These are phyloP conservation scores for Pterophyllum scalare DNA, from an alignment of 2,113 vertebrate genomes.

Conservation along the genomic window DNA sequence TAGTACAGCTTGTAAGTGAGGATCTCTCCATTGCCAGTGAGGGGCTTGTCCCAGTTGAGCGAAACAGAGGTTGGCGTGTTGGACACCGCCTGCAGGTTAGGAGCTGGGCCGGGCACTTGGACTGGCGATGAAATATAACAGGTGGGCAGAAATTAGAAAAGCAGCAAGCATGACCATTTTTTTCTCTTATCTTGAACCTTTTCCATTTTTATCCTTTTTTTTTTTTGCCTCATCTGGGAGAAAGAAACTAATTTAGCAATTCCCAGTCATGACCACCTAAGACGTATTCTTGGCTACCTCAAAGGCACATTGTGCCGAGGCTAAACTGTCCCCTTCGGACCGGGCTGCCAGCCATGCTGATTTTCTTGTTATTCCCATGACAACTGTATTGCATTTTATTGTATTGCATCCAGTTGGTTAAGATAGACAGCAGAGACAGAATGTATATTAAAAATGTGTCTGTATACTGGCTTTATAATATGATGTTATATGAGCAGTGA, in stretches of 20 bases:
- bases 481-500: not conserved
- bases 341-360: slow-evolving; percentile 23
- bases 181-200: not conserved
- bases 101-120: slow-evolving; percentile 95
- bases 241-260: not conserved
- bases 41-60: slow-evolving; percentile 90
- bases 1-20: slow-evolving; percentile 96
- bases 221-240: not conserved
- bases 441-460: not conserved
- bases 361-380: slow-evolving; percentile 10
- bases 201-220: not conserved
- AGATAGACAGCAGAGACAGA: not conserved
- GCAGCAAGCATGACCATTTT: not conserved
- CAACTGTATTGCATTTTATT: slow-evolving; percentile 19
- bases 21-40: slow-evolving; percentile 94
- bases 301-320: not conserved
- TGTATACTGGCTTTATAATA: not conserved
- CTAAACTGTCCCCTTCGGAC: not conserved
- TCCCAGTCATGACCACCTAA: not conserved
- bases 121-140: slow-evolving; percentile 76
- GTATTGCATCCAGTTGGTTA: slow-evolving; percentile 42
- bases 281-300: slow-evolving; percentile 4
- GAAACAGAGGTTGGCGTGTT: slow-evolving; percentile 85
- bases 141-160: slow-evolving; percentile 14
- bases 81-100: slow-evolving; percentile 88